These are phyloP conservation scores for Eriosoma lanigerum DNA, from an alignment of 1,140 invertebrate species.

Conservation along the genomic window DNA sequence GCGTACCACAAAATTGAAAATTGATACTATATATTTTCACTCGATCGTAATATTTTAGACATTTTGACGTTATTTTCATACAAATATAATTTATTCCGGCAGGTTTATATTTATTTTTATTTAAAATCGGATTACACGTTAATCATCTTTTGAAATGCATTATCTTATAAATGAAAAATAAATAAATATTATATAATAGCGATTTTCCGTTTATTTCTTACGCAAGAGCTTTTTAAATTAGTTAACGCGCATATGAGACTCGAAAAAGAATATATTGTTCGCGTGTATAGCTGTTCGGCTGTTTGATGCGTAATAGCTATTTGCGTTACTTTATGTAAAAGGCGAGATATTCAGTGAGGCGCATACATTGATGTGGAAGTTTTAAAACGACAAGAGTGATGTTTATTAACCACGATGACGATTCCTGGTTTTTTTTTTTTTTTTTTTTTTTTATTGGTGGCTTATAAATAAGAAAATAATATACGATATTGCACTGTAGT, in stretches of 20 bases:
- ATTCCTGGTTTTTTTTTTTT: not conserved
- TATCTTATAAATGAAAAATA: no score
- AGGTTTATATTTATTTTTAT: no score
- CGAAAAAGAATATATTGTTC: no score
- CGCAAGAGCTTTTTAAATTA: not conserved
- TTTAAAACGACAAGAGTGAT: slow-evolving; percentile 12
- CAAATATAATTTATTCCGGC: no score
- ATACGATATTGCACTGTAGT: slow-evolving; percentile 18
- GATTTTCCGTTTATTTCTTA: no score
- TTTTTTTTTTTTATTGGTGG: not conserved
- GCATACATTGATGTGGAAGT: not conserved
- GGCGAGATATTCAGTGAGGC: not conserved
- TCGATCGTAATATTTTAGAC: no score
- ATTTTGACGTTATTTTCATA: no score
- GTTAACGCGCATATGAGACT: not conserved
- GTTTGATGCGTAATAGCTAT: not conserved
- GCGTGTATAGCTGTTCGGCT: not conserved
- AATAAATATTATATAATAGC: no score
- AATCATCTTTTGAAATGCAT: no score
- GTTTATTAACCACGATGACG: slow-evolving; percentile 1
- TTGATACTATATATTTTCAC: no score
- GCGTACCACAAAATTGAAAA: no score
- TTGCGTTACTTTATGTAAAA: not conserved
- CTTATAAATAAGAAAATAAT: slow-evolving; percentile 8
- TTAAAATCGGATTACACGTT: no score